phyloP scores from a whole-genome alignment of 2,113 vertebrate genomes.

The Meriones unguiculatus region DNA sequence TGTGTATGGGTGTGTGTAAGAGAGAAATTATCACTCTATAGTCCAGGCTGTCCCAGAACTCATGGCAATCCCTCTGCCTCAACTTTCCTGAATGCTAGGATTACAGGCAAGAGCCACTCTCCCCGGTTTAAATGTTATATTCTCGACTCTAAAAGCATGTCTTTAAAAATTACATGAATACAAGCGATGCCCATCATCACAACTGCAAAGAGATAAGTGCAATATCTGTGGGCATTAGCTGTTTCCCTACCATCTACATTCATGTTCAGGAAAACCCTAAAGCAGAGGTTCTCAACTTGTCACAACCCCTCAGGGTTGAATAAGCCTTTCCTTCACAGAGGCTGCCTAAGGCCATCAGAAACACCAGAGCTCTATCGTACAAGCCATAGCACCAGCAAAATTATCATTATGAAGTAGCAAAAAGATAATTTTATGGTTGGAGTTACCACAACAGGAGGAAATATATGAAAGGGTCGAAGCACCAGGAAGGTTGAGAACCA shows the following conservation, averaged over 20 bases:
- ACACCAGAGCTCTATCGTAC: background rate
- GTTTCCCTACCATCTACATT: background rate
- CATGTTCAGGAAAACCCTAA: background rate
- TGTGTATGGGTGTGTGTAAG: background rate
- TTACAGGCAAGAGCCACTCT: background rate
- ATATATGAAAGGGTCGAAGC: background rate
- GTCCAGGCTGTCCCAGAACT: background rate
- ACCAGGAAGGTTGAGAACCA: background rate
- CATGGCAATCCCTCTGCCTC: background rate
- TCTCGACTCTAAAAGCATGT: constrained; percentile 7
- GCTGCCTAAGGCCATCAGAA: background rate
- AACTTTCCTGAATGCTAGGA: background rate
- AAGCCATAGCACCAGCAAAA: background rate
- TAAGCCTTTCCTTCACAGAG: no score
- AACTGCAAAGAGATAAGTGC: background rate
- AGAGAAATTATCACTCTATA: background rate
- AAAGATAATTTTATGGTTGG: background rate
- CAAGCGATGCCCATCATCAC: background rate
- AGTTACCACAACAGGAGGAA: background rate
- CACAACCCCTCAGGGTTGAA: background rate
- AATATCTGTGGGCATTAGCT: background rate
- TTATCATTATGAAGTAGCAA: background rate
- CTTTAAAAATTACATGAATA: constrained; percentile 30
- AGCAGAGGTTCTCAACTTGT: background rate
- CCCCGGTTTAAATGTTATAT: background rate